Base-by-base conservation (phyloP, 2,888 invertebrate species). In the Ichneumoninae sp. region DNA sequence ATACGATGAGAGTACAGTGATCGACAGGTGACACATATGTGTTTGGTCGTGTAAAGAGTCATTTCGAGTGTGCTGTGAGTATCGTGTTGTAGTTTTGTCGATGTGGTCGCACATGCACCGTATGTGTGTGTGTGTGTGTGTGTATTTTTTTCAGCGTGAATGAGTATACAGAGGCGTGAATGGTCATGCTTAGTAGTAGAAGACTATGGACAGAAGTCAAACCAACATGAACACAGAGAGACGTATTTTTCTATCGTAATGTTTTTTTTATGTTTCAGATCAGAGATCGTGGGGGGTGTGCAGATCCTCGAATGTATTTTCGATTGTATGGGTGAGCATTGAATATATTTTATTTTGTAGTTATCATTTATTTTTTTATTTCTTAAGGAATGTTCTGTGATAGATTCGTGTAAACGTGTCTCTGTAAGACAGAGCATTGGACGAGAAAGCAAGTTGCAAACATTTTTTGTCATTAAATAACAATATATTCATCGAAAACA, bases 211-310 rank as follows among this genome's bases (percentile, higher is more conserved):
- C 80, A 87, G 91, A 91, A 91, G 91, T 91, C 91, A 91, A 91
- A 91, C 91, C 91, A 91, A 90, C 90, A 88, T 89, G 63, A 85
- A 89, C 86, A 90, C 87, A 88, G 86, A 87, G 88, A 87, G 70
- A 87, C 83, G 83, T 79, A 76, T 73, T 66, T 68, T 77, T 73
- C 30, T 63, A 47, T 66, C 54, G 76, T 33, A 71, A 8, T 57
- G 36, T 74, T 69, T 76, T 52, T 83, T 47, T 65, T 70, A 66
- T 83, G 71, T 85, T 83, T 74, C 63, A 82, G 80, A 80, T 80
- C 69, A 73, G 30, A 83, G 83, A 85, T 80, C 68, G 76, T 76
- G 40, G 81, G 73, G 66, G 47, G 82, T 85, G 68, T 85, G 77
- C 66, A 82, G 65, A 78, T 68, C 50, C 16, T 54, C 26, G 60